Conservation (phyloP, 92 coral and sea anemone genomes). For the Bergia puertoricense region DNA sequence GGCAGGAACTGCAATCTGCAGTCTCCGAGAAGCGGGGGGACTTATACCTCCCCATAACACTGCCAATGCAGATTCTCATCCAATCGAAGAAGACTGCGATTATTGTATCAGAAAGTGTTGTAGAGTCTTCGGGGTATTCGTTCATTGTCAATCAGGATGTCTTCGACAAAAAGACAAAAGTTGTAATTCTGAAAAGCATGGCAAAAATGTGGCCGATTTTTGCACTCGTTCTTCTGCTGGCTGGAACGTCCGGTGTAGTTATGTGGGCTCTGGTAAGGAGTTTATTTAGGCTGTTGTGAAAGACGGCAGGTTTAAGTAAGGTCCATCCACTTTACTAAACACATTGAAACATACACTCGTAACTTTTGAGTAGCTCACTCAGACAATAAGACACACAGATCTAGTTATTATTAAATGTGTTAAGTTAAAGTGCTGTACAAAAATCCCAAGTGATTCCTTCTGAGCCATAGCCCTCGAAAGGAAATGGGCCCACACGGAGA, state of each 20-base stretch:
- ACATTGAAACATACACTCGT: too few species aligned
- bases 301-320: too few species aligned
- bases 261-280: neutral
- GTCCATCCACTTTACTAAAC: too few species aligned
- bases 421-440: too few species aligned
- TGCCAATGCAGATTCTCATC: neutral
- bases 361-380: too few species aligned
- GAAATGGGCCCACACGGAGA: too few species aligned
- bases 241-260: neutral
- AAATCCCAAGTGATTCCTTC: too few species aligned
- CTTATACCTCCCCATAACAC: neutral
- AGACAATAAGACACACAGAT: too few species aligned
- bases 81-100: neutral
- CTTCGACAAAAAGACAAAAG: neutral
- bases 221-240: neutral
- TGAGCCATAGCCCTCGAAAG: too few species aligned
- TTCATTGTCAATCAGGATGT: neutral
- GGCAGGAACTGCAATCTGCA: neutral
- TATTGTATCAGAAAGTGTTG: neutral
- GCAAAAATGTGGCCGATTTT: neutral
- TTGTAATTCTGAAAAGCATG: neutral
- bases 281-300: too few species aligned
- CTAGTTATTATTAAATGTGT: too few species aligned
- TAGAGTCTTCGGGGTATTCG: neutral
- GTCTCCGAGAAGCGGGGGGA: neutral